Percentiles rank a stretch among this genome's conserved stretches.
Evolutionary conservation across 2,113 vertebrate species (phyloP).

Genomic region (Poicephalus gulielmi): DNA sequence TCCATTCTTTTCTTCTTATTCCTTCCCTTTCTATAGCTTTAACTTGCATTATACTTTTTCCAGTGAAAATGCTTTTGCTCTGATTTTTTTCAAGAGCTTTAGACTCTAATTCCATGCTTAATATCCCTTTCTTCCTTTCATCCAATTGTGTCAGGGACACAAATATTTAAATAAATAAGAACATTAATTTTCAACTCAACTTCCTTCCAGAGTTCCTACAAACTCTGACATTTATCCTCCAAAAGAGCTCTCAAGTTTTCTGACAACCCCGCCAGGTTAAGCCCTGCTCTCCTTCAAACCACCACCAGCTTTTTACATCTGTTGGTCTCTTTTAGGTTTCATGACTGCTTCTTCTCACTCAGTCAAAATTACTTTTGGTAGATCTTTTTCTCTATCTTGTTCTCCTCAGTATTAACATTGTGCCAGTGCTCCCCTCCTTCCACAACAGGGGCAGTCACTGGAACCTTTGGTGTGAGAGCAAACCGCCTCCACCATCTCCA

Average conservation of each 20-base stretch:
- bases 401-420: not conserved
- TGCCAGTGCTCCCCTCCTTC: not conserved
- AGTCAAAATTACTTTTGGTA: not conserved
- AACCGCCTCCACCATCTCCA: not conserved
- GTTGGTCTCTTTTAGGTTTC: not conserved
- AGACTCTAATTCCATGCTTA: not conserved
- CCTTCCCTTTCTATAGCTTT: not conserved
- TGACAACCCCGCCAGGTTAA: not conserved
- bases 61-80: not conserved
- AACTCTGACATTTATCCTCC: not conserved
- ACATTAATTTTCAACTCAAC: not conserved
- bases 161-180: not conserved
- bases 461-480: not conserved
- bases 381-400: not conserved
- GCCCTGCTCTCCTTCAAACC: not conserved
- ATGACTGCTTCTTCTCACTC: not conserved
- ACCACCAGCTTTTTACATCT: not conserved
- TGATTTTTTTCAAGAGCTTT: not conserved
- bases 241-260: not conserved
- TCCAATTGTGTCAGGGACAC: not conserved
- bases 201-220: not conserved
- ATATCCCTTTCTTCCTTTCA: not conserved
- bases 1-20: not conserved
- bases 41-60: not conserved
- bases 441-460: rapidly evolving